Evolutionary conservation across 2,888 invertebrate species (phyloP), one percentile per base, ranked within the genome.

Genomic region (Lymantria dispar): DNA sequence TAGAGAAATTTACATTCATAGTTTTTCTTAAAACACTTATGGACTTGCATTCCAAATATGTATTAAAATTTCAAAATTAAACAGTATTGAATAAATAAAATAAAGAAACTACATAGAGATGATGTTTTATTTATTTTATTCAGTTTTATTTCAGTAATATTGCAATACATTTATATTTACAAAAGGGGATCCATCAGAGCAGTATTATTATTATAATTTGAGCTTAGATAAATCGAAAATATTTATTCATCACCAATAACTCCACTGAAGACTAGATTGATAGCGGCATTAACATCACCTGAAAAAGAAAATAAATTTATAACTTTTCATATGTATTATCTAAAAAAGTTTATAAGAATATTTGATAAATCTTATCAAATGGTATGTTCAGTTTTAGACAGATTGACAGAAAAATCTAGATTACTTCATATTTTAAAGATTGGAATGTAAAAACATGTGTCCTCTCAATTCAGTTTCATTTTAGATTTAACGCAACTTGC

Each of bases 271-370:
- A 99, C 95, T 47, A 98, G 92, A 80, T 98, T 97, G 50, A 98
- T 95, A 12, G 98, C 98, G 14, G 96, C 96, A 74, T 97, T 97
- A 3, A 98, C 95, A 78, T 98, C 96, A 48, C 98, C 98, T 91
- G 82, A 10, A 81, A 83, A 50, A 22, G 22, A 22, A 22, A 53
- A 53, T 56, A 48, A 37, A 62, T 92, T 13, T 8, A 15, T 14
- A 15, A 33, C 15, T 15, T 1, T 22, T 3, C 7, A 33, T 33
- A 7, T 3, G 5, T 22, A 22, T 5, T 22, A 22, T 22, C 22
- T 22, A 22, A 22, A 22, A 3, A 22, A 22, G 2, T 22, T 22
- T 22, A 22, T 22, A 2, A 22, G 22, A 22, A 22, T 22, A 22
- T 22, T 22, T 22, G 22, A 22, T 22, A 22, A 22, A 2, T 3